Evolutionary conservation across 2,797 vertebrate species (phyloP).

Genomic region (Merluccius polli): DNA sequence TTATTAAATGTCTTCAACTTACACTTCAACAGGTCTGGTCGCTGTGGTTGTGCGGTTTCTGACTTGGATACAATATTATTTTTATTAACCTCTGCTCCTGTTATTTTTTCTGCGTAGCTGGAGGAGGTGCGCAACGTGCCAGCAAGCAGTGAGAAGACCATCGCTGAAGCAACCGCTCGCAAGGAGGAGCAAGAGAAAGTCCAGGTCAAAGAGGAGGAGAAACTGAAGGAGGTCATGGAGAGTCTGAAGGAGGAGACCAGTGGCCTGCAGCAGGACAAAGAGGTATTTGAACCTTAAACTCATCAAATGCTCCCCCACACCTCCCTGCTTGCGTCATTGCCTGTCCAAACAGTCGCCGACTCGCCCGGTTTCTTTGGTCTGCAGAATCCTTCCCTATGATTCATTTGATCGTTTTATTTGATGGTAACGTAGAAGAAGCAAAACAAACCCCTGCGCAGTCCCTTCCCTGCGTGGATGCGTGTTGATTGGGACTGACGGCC

Average conservation of each 20-base stretch:
- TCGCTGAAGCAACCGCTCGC: conserved; percentile 75
- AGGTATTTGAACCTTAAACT: conserved; percentile 70
- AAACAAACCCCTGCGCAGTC: too few species aligned
- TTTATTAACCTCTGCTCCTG: background rate
- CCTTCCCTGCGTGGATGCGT: too few species aligned
- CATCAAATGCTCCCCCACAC: background rate
- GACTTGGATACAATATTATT: background rate
- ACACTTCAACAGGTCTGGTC: conserved; percentile 14
- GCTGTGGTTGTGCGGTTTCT: conserved; percentile 8
- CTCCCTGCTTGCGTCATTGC: background rate
- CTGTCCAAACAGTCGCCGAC: background rate
- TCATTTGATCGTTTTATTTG: background rate
- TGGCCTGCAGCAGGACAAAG: conserved; percentile 87
- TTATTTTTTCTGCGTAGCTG: conserved; percentile 67
- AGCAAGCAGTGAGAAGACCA: conserved; percentile 74
- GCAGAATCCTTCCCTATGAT: background rate
- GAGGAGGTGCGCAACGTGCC: conserved; percentile 81
- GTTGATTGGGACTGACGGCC: too few species aligned
- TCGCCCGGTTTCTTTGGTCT: background rate
- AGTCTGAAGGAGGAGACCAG: conserved; percentile 88
- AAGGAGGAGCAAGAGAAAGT: conserved; percentile 79
- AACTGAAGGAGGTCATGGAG: conserved; percentile 85
- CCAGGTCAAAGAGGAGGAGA: conserved; percentile 83
- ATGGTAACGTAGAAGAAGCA: background rate
- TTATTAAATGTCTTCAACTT: conserved; percentile 12